Base-by-base conservation (phyloP, 2,113 vertebrate genomes). In the Orcinus orca region DNA sequence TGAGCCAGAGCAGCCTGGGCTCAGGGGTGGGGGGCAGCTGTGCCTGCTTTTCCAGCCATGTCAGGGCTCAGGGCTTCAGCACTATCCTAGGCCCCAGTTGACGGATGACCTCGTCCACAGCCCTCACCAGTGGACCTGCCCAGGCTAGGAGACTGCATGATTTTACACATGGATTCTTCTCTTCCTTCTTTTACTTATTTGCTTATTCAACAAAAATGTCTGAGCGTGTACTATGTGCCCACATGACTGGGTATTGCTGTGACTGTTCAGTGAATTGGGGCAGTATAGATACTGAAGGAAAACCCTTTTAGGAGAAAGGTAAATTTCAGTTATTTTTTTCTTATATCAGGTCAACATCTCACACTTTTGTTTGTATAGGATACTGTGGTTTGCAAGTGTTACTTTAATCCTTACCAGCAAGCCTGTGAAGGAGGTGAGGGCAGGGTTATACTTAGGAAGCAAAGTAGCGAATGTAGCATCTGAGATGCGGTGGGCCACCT, bases 131-230 rank as follows among this genome's bases (percentile, higher is more conserved):
- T 0, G 3, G 17, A 14, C 41, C 58, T 76, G 23, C 38, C 62
- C n/a, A 6, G 29, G n/a, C 15, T 14, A n/a, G 20, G 50, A 83
- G 77, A 23, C 80, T 20, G 5, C 1, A 0, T 5, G 12, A 33
- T 71, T 38, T 65, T 23, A 26, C 14, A 8, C 21, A 2, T 10
- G 11, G 26, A 36, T 70, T 38, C 67, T 81, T 62, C 33, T 23
- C 71, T 50, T 44, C 47, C 41, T 67, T 63, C 26, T 10, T 62
- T 62, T 31, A 33, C 25, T 55, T 21, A 53, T 76, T 83, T 38
- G 12, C 70, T 93, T 53, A 88, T 36, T 87, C 41, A 86, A 44
- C 50, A 76, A 33, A 92, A 83, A 29, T 33, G 25, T 86, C 77
- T 82, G 33, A 38, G 23, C 60, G 11, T 17, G 1, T 71, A 11